Evolutionary conservation across 2,797 vertebrate genomes (phyloP).

Genomic region (Neosilurus hyrtlii): DNA sequence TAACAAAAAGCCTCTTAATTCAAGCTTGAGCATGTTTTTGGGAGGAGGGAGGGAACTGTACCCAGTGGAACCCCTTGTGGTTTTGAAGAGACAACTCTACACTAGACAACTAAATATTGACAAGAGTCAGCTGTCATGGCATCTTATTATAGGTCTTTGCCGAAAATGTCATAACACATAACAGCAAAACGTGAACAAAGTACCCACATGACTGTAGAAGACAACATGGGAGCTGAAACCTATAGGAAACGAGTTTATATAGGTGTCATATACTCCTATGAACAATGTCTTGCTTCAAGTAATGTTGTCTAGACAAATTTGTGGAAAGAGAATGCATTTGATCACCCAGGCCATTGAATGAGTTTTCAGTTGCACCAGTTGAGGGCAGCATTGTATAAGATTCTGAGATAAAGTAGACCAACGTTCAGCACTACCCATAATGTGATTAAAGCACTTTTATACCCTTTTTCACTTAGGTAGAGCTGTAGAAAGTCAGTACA

Average conservation of each 20-base stretch:
- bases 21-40: background rate
- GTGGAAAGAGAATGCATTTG: background rate
- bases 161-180: background rate
- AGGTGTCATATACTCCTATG: background rate
- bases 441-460: too few relatives aligned
- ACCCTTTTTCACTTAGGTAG: background rate
- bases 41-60: too few relatives aligned
- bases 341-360: background rate
- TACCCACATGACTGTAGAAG: background rate
- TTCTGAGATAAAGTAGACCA: background rate
- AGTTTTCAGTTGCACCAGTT: constrained; percentile 6
- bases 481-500: background rate
- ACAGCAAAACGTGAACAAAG: background rate
- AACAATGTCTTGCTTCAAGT: background rate
- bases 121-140: background rate
- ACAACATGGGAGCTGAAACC: background rate
- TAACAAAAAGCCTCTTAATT: background rate
- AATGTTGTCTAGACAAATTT: too few relatives aligned
- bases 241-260: background rate
- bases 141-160: background rate
- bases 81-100: background rate
- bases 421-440: background rate
- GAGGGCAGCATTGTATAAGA: constrained; percentile 35
- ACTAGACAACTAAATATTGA: background rate
- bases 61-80: too few relatives aligned